phyloP scores from a whole-genome alignment of 2,888 invertebrate genomes.

The Synanthedon andrenaeformis region DNA sequence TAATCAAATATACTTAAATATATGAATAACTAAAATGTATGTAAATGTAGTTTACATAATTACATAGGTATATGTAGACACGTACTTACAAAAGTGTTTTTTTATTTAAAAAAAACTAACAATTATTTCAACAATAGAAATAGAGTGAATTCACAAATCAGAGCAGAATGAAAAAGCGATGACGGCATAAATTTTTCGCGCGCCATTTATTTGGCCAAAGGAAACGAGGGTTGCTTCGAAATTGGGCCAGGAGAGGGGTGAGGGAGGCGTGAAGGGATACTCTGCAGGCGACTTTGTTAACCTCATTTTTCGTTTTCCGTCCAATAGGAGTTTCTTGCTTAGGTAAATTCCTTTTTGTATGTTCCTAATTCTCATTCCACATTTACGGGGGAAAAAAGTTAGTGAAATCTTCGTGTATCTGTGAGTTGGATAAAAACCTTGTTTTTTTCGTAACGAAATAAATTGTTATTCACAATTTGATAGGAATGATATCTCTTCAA shows the following conservation, averaged over 20 bases:
- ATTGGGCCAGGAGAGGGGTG: slow-evolving; percentile 29
- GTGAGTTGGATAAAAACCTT: too few species aligned
- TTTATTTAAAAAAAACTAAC: neutral
- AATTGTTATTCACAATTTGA: too few species aligned
- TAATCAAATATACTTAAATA: too few species aligned
- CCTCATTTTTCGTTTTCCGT: slow-evolving; percentile 9
- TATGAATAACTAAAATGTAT: neutral
- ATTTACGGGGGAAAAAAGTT: too few species aligned
- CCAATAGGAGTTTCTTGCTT: slow-evolving; percentile 8
- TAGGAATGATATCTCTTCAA: too few species aligned
- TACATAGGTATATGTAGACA: neutral
- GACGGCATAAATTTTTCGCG: slow-evolving; percentile 53
- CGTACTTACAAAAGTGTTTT: neutral
- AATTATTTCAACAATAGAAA: too few species aligned
- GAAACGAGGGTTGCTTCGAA: slow-evolving; percentile 28
- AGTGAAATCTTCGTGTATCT: too few species aligned
- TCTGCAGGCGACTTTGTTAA: neutral
- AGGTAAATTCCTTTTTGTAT: slow-evolving; percentile 4
- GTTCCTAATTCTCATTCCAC: slow-evolving; percentile 1
- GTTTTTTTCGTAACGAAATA: too few species aligned
- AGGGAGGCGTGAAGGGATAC: too few species aligned
- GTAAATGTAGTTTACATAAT: neutral
- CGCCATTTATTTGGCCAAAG: slow-evolving; percentile 57
- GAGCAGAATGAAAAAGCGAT: slow-evolving; percentile 23
- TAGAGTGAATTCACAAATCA: slow-evolving; percentile 6